Base-by-base conservation (phyloP, 2,797 vertebrate species). In the Sebastes kiyomatsui region DNA sequence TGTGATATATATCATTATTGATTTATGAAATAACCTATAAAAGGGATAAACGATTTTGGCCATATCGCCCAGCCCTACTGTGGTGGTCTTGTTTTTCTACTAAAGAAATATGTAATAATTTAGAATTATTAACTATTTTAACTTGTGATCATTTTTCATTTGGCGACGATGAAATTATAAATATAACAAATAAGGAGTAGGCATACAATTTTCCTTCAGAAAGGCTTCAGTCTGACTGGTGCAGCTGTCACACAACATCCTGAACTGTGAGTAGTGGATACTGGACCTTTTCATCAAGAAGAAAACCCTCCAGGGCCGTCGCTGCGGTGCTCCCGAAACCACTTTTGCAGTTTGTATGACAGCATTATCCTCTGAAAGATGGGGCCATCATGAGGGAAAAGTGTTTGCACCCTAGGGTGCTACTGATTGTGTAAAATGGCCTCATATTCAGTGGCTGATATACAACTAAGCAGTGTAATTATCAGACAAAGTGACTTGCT, bases 181-280 rank as follows among this genome's bases (percentile, higher is more conserved):
- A 69, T 65, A 25, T 32, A 54, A 38, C 3, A 67, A 75, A 80
- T 75, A n/a, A 33, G 32, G 3, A 67, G 23, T n/a, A 22, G 62
- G 8, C 6, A 14, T 18, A 12, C 2, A 5, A 10, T 75, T 61
- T 79, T 9, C 35, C 67, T 59, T 14, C 61, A 32, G 38, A 78
- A 28, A 59, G 7, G n/a, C 59, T 54, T 68, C 30, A 64, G 35
- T 65, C 33, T 72, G 16, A 46, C 49, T n/a, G 5, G n/a, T 69
- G 62, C 85, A 86, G 81, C 79, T 87, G 81, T 66, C 68, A 66
- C 65, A 74, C 61, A 61, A 22, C 52, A 81, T 71, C 69, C 65
- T 66, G 22, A 62, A 32, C 33, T 32, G 27, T 52, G 62, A 22
- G 14, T 9, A 13, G 28, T 78, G 67, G 49, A 78, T 70, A 22